These are phyloP conservation scores for Hyaena hyaena DNA, from an alignment of 2,113 vertebrate genomes.

Conservation along the genomic window DNA sequence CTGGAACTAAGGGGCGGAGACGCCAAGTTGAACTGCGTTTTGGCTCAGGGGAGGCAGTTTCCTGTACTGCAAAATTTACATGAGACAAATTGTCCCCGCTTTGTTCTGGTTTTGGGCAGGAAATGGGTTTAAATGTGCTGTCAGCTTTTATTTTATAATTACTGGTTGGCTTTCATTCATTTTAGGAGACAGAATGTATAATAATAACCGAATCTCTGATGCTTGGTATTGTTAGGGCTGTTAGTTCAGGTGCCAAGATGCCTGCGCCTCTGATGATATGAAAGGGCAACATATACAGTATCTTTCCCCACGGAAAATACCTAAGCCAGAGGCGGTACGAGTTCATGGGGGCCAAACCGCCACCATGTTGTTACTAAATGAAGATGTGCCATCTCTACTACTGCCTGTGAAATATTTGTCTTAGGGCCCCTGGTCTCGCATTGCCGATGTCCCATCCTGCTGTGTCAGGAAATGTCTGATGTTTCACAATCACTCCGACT, in stretches of 20 bases:
- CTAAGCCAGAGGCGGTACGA: neutral
- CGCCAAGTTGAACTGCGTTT: neutral
- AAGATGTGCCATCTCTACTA: neutral
- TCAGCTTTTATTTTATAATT: constrained; percentile 34
- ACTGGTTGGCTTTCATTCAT: constrained; percentile 46
- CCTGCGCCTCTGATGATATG: neutral
- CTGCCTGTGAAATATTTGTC: neutral
- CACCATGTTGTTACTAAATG: neutral
- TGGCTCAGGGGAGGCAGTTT: constrained; percentile 50
- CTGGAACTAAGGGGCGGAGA: neutral
- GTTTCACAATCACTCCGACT: neutral
- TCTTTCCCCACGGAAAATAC: neutral
- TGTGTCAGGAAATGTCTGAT: neutral
- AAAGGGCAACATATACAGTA: neutral
- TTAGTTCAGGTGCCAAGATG: neutral
- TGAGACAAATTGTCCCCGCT: constrained; percentile 59
- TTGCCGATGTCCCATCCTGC: neutral
- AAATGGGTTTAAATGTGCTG: constrained; percentile 60
- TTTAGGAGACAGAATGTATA: neutral
- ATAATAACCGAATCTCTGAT: neutral
- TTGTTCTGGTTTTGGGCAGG: constrained; percentile 69
- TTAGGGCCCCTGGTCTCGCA: neutral
- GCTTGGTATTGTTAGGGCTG: neutral
- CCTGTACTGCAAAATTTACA: constrained; percentile 53
- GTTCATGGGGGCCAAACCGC: neutral